phyloP scores from a whole-genome alignment of 2,888 invertebrate genomes.

The Noctua pronuba region DNA sequence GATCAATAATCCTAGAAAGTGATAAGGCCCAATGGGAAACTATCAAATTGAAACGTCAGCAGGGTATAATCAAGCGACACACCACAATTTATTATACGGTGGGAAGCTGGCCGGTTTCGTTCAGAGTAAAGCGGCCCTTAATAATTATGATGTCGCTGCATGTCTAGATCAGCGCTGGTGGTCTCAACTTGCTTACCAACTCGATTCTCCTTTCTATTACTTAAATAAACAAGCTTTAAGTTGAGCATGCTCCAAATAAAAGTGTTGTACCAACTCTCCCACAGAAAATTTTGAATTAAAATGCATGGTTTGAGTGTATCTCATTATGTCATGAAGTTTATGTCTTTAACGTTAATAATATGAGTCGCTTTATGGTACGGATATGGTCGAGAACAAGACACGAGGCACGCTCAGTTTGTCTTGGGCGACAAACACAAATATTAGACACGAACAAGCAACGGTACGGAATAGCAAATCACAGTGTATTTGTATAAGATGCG shows the following conservation, averaged over 20 bases:
- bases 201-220: conserved; percentile 64
- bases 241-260: conserved; percentile 48
- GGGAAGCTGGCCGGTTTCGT: conserved; percentile 61
- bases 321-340: conserved; percentile 61
- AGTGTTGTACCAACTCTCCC: conserved; percentile 28
- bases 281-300: conserved; percentile 52
- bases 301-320: conserved; percentile 47
- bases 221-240: conserved; percentile 49
- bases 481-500: conserved; percentile 84
- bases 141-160: conserved; percentile 74
- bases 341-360: conserved; percentile 62
- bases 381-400: conserved; percentile 72
- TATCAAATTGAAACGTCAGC: conserved; percentile 86
- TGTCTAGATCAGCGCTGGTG: conserved; percentile 74
- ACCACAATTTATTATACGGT: conserved; percentile 74
- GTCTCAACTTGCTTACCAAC: conserved; percentile 68
- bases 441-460: conserved; percentile 83
- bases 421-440: conserved; percentile 88
- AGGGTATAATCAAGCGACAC: conserved; percentile 78
- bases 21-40: conserved; percentile 81
- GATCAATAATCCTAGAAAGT: conserved; percentile 86
- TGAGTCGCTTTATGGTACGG: conserved; percentile 67
- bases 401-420: conserved; percentile 82
- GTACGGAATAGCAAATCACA: conserved; percentile 88
- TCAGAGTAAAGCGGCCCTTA: conserved; percentile 67